Evolutionary conservation across 2,113 vertebrate genomes (phyloP).

Genomic region (Turnix velox): DNA sequence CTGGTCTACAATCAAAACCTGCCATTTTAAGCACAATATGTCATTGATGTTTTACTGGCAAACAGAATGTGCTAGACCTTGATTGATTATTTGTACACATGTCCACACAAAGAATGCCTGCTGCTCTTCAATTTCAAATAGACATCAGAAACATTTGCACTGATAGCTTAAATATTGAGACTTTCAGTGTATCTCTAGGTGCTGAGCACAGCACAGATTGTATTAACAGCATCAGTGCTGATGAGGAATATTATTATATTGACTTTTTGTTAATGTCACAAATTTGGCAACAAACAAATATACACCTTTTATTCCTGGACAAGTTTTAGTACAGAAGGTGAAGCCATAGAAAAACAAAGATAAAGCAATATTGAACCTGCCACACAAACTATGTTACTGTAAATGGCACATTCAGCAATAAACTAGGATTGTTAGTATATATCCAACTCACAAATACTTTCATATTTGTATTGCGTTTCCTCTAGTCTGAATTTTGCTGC

Average conservation of each 20-base stretch:
- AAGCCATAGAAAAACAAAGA: neutral
- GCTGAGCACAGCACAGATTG: neutral
- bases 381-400: neutral
- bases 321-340: neutral
- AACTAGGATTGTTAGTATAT: conserved; percentile 62
- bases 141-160: neutral
- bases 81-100: neutral
- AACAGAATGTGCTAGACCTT: neutral
- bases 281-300: neutral
- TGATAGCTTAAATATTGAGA: neutral
- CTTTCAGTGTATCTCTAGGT: neutral
- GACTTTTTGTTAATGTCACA: neutral
- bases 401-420: conserved; percentile 7
- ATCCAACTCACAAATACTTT: conserved; percentile 51
- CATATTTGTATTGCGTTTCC: conserved; percentile 58
- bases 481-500: conserved; percentile 58
- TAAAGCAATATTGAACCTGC: neutral
- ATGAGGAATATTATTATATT: neutral
- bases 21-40: neutral
- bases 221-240: neutral
- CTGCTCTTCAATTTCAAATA: neutral
- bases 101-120: neutral
- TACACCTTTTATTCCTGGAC: neutral
- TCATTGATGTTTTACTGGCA: neutral
- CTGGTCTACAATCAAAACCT: neutral